phyloP scores from a whole-genome alignment of 2,888 invertebrate species.

The Hirtodrosophila alboralis region DNA sequence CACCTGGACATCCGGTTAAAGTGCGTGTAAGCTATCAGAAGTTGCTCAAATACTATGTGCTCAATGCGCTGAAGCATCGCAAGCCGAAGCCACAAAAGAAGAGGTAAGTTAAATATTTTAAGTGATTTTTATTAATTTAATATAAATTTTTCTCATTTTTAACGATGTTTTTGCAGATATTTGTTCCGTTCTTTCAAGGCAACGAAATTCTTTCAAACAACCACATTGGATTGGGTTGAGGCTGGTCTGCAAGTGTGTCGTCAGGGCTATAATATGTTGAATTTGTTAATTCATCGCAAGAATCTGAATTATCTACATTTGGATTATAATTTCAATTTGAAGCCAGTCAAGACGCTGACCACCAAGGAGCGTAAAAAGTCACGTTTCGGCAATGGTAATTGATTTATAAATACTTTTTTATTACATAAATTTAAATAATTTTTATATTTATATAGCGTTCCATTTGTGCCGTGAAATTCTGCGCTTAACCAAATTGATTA shows the following conservation, averaged over 20 bases:
- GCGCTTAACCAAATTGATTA: constrained; percentile 98
- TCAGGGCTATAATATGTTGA: constrained; percentile 99
- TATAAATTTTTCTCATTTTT: too few relatives aligned
- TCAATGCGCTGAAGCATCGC: constrained; percentile 98
- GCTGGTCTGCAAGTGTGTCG: constrained; percentile 99
- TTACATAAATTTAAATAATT: not conserved
- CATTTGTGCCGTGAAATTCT: constrained; percentile 99
- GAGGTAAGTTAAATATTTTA: constrained; percentile 85
- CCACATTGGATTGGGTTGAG: constrained; percentile 99
- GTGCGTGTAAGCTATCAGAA: constrained; percentile 99
- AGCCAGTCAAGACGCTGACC: constrained; percentile 99
- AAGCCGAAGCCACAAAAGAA: constrained; percentile 99
- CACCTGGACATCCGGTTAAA: constrained; percentile 98
- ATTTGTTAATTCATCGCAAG: constrained; percentile 98
- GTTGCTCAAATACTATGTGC: constrained; percentile 97
- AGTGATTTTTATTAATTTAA: too few relatives aligned
- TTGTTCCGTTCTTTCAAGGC: constrained; percentile 99
- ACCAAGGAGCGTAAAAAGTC: constrained; percentile 99
- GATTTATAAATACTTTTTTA: not conserved
- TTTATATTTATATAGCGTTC: constrained; percentile 89
- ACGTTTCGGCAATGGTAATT: constrained; percentile 94
- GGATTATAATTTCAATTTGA: constrained; percentile 99
- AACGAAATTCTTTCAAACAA: constrained; percentile 99
- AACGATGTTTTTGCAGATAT: constrained; percentile 86
- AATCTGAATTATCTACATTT: constrained; percentile 99